Percentiles rank a stretch among this genome's conserved stretches.
Evolutionary conservation across 1,140 invertebrate genomes (phyloP).

Genomic region (Caenorhabditis elegans): DNA sequence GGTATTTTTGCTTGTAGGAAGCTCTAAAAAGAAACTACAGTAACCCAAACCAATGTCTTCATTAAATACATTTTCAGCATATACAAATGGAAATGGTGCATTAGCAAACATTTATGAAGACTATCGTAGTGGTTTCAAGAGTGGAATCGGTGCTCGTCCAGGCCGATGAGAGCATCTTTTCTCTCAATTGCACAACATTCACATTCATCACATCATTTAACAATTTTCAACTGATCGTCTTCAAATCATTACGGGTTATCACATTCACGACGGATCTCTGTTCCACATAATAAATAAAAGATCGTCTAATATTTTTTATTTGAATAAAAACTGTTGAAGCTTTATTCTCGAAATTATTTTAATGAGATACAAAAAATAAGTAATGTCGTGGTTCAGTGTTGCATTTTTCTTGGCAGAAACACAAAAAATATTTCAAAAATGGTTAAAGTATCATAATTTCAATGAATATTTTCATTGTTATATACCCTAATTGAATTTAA

Average conservation of each 20-base stretch:
- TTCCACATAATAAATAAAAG: background rate
- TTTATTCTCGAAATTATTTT: too few relatives aligned
- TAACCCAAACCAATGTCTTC: too few relatives aligned
- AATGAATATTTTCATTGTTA: too few relatives aligned
- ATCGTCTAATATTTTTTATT: background rate
- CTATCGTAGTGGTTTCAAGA: background rate
- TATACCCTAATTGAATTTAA: too few relatives aligned
- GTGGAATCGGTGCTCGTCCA: background rate
- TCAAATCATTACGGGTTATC: conserved; percentile 1
- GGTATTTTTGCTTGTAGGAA: too few relatives aligned
- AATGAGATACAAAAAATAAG: too few relatives aligned
- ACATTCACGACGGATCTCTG: background rate
- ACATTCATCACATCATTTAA: background rate
- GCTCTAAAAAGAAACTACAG: too few relatives aligned
- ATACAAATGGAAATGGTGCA: background rate
- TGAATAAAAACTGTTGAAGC: background rate
- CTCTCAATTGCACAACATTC: background rate
- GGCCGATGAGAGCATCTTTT: background rate
- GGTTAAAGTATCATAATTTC: too few relatives aligned
- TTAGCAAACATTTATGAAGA: background rate
- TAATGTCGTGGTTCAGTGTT: too few relatives aligned
- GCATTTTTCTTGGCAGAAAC: too few relatives aligned
- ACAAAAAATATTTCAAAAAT: too few relatives aligned
- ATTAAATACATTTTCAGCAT: too few relatives aligned
- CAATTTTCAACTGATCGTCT: conserved; percentile 16